Base-by-base conservation (phyloP, 2,888 invertebrate genomes). In the Achlya flavicornis region DNA sequence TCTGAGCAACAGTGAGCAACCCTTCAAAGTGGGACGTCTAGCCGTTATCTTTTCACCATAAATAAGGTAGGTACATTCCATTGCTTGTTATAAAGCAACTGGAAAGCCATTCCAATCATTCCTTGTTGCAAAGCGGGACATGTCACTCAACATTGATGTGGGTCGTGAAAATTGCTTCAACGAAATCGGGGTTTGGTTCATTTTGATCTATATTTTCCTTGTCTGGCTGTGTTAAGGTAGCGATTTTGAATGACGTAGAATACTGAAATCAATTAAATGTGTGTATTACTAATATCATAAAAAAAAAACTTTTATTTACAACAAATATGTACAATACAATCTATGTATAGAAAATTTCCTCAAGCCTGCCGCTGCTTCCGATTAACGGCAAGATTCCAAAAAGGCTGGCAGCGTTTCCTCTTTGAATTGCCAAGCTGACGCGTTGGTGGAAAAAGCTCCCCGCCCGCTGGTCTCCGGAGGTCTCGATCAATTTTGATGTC, bases 131-230 rank as follows among this genome's bases (percentile, higher is more conserved):
- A 53, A 53, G 33, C 59, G 57, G 14, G 64, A 71, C 61, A 65
- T 66, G 76, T 71, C 74, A 74, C 57, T 66, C 61, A 0, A 53
- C 69, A 69, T 71, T 77, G 77, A 77, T 68, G 66, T 26, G 76
- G 77, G 76, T 76, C 66, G 69, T 14, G 19, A 19, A 19, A 62
- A 68, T 57, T 69, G 66, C 62, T 64, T 71, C 64, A 66, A 76
- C 73, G 63, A 76, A 81, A 83, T 81, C 78, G 67, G 75, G 78
- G 78, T 80, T 77, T 74, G 75, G 77, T 80, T 73, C 74, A 77
- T 80, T 76, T 77, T 77, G 71, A 75, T 73, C 73, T 61, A 69
- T 70, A 65, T 65, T 76, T 78, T 73, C 69, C 72, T 71, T 66
- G 69, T 75, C n/a, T n/a, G n/a, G 69, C 68, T 63, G 63, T 33